phyloP scores from a whole-genome alignment of 2,113 vertebrate species.

The Choloepus hoffmanni region DNA sequence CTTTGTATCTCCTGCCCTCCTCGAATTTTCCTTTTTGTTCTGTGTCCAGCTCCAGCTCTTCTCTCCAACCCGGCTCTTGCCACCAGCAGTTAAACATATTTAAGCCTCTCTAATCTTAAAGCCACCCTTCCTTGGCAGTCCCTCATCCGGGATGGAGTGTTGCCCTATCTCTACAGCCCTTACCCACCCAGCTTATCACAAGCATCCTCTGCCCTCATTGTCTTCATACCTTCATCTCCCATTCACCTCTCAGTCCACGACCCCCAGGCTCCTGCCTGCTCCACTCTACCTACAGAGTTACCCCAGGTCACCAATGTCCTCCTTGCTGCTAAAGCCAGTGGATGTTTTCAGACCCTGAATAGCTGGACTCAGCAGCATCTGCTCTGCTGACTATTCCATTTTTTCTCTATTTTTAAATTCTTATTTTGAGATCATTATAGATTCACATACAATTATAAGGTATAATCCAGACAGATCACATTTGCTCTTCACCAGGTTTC shows the following conservation, averaged over 20 bases:
- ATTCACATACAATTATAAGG: no score
- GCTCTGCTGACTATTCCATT: no score
- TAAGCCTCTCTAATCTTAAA: neutral
- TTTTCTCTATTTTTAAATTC: no score
- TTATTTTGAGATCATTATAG: no score
- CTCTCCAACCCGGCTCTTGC: neutral
- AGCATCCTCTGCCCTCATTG: neutral
- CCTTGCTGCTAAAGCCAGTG: no score
- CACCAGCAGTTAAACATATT: neutral
- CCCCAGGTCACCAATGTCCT: neutral
- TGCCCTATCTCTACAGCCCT: no score
- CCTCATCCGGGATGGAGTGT: neutral
- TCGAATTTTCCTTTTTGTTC: neutral
- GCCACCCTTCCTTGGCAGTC: no score
- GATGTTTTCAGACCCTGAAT: no score
- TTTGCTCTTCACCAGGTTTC: no score
- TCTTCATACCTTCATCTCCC: neutral
- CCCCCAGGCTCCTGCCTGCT: neutral
- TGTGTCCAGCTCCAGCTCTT: neutral
- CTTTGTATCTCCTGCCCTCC: neutral
- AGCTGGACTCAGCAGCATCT: no score
- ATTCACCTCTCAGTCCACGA: neutral
- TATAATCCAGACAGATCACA: no score
- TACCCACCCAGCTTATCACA: neutral
- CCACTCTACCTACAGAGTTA: rapidly evolving